A percentile compares a stretch with the other conserved stretches of the same genome.
Conservation (phyloP, 2,888 invertebrate genomes). For the Eulithis prunata region DNA sequence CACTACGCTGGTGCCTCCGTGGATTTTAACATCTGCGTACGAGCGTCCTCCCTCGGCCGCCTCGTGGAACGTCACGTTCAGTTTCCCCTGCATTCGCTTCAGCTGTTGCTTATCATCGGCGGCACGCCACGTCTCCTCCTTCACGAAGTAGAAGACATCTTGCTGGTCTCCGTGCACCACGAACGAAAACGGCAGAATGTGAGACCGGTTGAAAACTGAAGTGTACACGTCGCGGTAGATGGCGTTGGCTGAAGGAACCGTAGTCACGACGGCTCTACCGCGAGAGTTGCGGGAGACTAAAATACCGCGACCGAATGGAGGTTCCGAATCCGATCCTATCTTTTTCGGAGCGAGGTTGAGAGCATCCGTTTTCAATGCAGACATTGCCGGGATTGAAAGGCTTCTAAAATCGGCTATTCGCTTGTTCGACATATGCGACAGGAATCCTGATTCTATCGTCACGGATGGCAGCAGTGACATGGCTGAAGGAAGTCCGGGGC, state of each 20-base stretch:
- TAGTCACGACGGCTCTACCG: constrained; percentile 92
- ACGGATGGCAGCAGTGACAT: constrained; percentile 88
- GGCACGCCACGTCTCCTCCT: constrained; percentile 95
- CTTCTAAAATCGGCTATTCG: constrained; percentile 91
- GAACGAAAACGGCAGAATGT: constrained; percentile 93
- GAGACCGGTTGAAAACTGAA: constrained; percentile 95
- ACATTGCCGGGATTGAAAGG: constrained; percentile 90
- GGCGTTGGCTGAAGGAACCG: constrained; percentile 94
- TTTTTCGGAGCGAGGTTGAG: constrained; percentile 89
- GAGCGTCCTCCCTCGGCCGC: constrained; percentile 90
- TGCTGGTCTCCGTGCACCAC: constrained; percentile 95
- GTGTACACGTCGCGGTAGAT: constrained; percentile 97
- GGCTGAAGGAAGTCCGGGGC: constrained; percentile 84
- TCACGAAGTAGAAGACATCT: constrained; percentile 96
- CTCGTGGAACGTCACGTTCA: constrained; percentile 96
- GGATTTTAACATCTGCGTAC: constrained; percentile 95
- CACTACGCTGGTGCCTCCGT: constrained; percentile 94
- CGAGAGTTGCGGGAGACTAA: constrained; percentile 91
- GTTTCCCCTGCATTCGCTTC: constrained; percentile 94
- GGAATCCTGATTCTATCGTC: constrained; percentile 92
- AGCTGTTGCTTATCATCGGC: constrained; percentile 94
- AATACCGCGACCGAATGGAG: constrained; percentile 94
- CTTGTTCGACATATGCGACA: constrained; percentile 91
- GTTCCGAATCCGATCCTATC: constrained; percentile 93
- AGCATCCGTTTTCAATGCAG: constrained; percentile 91